phyloP scores from a whole-genome alignment of 2,888 invertebrate species.

The Pristionchus arcanus region DNA sequence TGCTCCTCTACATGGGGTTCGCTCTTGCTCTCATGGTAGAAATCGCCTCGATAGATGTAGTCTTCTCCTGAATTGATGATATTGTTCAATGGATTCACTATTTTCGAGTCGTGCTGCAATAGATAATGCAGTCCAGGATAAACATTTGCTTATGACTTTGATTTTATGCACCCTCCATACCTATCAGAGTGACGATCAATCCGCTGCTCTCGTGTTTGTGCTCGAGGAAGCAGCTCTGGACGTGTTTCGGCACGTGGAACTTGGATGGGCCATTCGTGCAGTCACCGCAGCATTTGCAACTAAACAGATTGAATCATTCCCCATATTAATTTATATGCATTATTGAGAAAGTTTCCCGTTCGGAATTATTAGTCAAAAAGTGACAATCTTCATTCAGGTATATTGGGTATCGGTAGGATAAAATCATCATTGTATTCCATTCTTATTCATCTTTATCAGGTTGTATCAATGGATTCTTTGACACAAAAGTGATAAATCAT shows the following conservation, averaged over 20 bases:
- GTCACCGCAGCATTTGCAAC: slow-evolving; percentile 79
- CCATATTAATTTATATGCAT: too few relatives aligned
- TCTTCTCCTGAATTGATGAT: slow-evolving; percentile 69
- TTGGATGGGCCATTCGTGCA: slow-evolving; percentile 79
- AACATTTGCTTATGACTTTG: too few relatives aligned
- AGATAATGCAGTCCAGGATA: too few relatives aligned
- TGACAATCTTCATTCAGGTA: too few relatives aligned
- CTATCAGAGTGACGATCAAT: slow-evolving; percentile 78
- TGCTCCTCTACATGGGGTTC: slow-evolving; percentile 79
- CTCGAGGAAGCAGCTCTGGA: slow-evolving; percentile 79
- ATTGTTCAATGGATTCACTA: background rate
- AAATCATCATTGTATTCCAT: too few relatives aligned
- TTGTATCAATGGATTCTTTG: too few relatives aligned
- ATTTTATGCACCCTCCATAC: too few relatives aligned
- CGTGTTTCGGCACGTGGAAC: slow-evolving; percentile 78
- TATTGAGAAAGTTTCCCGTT: too few relatives aligned
- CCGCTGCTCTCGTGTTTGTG: slow-evolving; percentile 79
- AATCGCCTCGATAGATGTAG: slow-evolving; percentile 79
- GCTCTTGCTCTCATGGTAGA: slow-evolving; percentile 78
- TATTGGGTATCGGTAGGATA: too few relatives aligned
- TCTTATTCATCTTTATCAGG: too few relatives aligned
- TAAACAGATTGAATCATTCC: slow-evolving; percentile 55
- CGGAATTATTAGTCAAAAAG: too few relatives aligned
- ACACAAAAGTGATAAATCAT: too few relatives aligned
- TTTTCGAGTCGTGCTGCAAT: background rate